Percentiles rank a stretch among this genome's conserved stretches.
Evolutionary conservation across 2,113 vertebrate species (phyloP).

Genomic region (Paradisaea rubra): DNA sequence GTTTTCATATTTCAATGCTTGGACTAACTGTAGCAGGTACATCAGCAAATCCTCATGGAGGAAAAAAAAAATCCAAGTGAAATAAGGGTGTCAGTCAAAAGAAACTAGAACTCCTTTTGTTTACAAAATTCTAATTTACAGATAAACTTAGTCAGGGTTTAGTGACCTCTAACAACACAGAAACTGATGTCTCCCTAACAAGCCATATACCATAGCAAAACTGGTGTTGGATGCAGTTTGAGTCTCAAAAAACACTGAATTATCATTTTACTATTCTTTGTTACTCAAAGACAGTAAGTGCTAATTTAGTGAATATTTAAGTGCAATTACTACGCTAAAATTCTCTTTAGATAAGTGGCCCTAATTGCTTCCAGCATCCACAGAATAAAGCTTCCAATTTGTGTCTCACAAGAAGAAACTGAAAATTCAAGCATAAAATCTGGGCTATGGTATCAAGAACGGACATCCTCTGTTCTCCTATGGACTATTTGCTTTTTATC

Average conservation of each 20-base stretch:
- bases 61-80: background rate
- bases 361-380: background rate
- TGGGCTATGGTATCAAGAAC: background rate
- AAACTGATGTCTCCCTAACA: background rate
- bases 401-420: background rate
- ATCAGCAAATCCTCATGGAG: conserved; percentile 88
- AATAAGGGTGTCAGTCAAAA: background rate
- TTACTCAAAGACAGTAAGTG: background rate
- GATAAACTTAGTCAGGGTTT: background rate
- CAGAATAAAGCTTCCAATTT: background rate
- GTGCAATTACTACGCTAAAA: background rate
- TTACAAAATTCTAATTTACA: background rate
- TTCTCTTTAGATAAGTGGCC: background rate
- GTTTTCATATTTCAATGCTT: conserved; percentile 96
- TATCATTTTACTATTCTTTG: background rate
- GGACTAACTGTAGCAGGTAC: conserved; percentile 96
- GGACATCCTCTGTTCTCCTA: background rate
- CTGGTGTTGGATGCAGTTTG: background rate
- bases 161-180: background rate
- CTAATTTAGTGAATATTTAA: background rate
- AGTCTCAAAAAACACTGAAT: background rate
- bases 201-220: background rate
- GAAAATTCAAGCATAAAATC: background rate
- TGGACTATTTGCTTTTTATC: background rate
- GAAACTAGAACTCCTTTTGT: background rate